Percentiles rank a stretch among this genome's conserved stretches.
phyloP scores from a whole-genome alignment of 1,140 invertebrate species.

The Nymphalis io region DNA sequence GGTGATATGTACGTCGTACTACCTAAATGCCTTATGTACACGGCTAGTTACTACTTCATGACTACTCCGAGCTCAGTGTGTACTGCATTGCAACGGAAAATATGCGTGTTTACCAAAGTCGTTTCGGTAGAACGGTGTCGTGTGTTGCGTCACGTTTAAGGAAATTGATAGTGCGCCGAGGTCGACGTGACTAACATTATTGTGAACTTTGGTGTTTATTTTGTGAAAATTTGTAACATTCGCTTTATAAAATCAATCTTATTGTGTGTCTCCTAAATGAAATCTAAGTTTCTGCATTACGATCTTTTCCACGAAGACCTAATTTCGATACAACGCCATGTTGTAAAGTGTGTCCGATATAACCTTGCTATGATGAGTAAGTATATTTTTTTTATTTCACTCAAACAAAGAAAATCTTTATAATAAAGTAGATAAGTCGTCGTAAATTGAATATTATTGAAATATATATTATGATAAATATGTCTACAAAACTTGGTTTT shows the following conservation, averaged over 20 bases:
- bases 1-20: conserved; percentile 79
- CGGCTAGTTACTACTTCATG: conserved; percentile 80
- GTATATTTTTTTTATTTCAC: conserved; percentile 68
- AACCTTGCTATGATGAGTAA: conserved; percentile 75
- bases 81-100: conserved; percentile 81
- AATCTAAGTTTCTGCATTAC: conserved; percentile 66
- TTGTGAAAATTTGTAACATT: conserved; percentile 51
- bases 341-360: conserved; percentile 68
- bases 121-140: conserved; percentile 80
- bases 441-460: not conserved
- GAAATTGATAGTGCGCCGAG: conserved; percentile 78
- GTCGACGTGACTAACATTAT: conserved; percentile 78
- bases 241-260: conserved; percentile 44
- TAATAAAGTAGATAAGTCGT: not conserved
- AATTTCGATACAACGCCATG: conserved; percentile 71
- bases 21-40: conserved; percentile 81
- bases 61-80: conserved; percentile 80
- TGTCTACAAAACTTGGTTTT: not conserved
- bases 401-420: conserved; percentile 14
- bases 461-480: conserved; percentile 15
- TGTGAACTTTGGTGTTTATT: conserved; percentile 63
- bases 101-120: conserved; percentile 80
- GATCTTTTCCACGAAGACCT: conserved; percentile 69
- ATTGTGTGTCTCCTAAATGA: conserved; percentile 61
- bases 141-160: conserved; percentile 79